Percentiles rank a stretch among this genome's conserved stretches.
Evolutionary conservation across 2,113 vertebrate genomes (phyloP).

Genomic region (Abramis brama): DNA sequence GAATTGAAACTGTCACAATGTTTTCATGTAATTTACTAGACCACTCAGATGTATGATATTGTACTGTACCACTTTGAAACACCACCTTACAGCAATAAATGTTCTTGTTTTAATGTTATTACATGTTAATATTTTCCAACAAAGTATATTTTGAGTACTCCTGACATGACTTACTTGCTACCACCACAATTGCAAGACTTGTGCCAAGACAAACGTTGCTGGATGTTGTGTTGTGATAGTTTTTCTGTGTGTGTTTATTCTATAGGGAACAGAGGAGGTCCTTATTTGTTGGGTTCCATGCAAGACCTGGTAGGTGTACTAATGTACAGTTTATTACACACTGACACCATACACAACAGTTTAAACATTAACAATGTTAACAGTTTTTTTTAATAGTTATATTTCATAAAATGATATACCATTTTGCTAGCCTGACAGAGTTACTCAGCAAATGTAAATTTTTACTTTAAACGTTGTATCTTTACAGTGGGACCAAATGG

Average conservation of each 20-base stretch:
- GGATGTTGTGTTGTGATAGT: no score
- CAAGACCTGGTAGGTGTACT: background rate
- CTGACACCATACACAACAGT: background rate
- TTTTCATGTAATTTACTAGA: no score
- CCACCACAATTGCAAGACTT: no score
- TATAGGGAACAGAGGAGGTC: conserved; percentile 16
- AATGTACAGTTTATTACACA: conserved; percentile 17
- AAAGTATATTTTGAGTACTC: no score
- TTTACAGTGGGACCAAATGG: conserved; percentile 9
- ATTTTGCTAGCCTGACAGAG: background rate
- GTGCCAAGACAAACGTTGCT: no score
- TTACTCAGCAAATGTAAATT: background rate
- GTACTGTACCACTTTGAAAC: no score
- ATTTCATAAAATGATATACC: background rate
- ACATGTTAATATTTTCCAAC: no score
- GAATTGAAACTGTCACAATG: background rate
- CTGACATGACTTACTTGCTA: no score
- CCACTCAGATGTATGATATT: no score
- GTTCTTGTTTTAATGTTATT: no score
- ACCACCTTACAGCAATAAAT: no score
- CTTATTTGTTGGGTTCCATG: conserved; percentile 7
- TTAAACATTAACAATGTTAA: background rate
- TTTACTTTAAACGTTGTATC: background rate
- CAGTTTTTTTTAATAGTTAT: conserved; percentile 5
- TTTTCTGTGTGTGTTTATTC: no score